Conservation (phyloP, 2,113 vertebrate species). For the Xiphias gladius region DNA sequence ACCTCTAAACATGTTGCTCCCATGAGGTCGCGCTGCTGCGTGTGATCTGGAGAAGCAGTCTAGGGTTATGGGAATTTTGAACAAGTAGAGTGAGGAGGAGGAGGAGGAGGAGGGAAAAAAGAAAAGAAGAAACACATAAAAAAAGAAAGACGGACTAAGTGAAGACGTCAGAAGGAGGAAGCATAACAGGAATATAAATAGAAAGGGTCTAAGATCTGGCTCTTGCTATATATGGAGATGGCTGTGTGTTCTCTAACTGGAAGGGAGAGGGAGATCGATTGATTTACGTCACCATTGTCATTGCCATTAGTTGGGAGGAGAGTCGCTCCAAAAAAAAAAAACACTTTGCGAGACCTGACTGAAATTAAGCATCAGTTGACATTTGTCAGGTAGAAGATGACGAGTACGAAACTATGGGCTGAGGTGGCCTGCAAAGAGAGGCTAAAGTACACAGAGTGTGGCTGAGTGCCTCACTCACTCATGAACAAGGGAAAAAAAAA, state of each 20-base stretch:
- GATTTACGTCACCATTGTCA: slow-evolving; percentile 65
- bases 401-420: slow-evolving; percentile 22
- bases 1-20: slow-evolving; percentile 72
- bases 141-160: slow-evolving; percentile 56
- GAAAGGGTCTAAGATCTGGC: slow-evolving; percentile 71
- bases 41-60: slow-evolving; percentile 75
- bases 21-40: slow-evolving; percentile 57
- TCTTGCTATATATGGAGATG: slow-evolving; percentile 85
- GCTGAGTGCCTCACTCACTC: slow-evolving; percentile 17
- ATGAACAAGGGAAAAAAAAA: slow-evolving; percentile 28
- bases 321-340: background rate
- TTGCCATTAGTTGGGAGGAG: slow-evolving; percentile 30
- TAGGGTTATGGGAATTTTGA: slow-evolving; percentile 79
- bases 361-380: slow-evolving; percentile 24
- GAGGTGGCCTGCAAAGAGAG: background rate
- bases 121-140: background rate
- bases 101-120: background rate
- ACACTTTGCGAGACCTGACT: slow-evolving; percentile 1
- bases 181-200: slow-evolving; percentile 81
- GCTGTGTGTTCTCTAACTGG: slow-evolving; percentile 53
- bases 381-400: slow-evolving; percentile 32
- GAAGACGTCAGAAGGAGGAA: slow-evolving; percentile 75
- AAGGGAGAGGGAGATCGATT: slow-evolving; percentile 64
- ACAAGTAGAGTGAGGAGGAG: slow-evolving; percentile 53
- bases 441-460: slow-evolving; percentile 31